phyloP scores from a whole-genome alignment of 2,797 vertebrate genomes.

The Hypotaenidia philippensis region DNA sequence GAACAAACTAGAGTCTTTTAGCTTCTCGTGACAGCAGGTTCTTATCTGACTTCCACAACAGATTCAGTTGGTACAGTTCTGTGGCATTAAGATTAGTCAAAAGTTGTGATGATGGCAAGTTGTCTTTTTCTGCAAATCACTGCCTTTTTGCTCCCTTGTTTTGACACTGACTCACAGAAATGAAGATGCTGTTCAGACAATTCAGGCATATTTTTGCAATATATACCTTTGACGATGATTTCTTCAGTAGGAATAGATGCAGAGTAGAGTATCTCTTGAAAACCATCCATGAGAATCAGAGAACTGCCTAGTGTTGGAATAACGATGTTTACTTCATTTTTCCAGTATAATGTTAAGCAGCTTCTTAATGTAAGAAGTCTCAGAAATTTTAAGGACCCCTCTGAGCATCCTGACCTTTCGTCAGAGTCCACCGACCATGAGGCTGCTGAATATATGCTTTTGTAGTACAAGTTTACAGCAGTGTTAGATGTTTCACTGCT shows the following conservation, averaged over 20 bases:
- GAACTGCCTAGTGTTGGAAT: not conserved
- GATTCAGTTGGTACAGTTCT: not conserved
- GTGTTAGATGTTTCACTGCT: not conserved
- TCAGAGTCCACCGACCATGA: not conserved
- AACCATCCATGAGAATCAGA: not conserved
- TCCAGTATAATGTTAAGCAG: not conserved
- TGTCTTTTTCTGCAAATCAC: not conserved
- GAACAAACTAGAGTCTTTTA: not conserved
- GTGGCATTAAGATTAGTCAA: not conserved
- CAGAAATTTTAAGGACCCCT: not conserved
- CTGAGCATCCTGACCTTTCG: not conserved
- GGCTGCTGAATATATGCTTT: not conserved
- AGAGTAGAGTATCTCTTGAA: not conserved
- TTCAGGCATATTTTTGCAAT: not conserved
- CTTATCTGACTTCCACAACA: not conserved
- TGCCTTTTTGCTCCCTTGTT: not conserved
- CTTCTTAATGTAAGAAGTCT: not conserved
- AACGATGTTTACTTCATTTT: not conserved
- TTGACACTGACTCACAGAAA: not conserved
- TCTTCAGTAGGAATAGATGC: not conserved
- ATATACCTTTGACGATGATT: not conserved
- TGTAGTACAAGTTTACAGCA: not conserved
- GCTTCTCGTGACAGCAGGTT: not conserved
- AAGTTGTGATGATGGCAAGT: not conserved
- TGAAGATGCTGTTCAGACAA: not conserved